Conservation (phyloP, 2,888 invertebrate genomes). For the Melanargia galathea region DNA sequence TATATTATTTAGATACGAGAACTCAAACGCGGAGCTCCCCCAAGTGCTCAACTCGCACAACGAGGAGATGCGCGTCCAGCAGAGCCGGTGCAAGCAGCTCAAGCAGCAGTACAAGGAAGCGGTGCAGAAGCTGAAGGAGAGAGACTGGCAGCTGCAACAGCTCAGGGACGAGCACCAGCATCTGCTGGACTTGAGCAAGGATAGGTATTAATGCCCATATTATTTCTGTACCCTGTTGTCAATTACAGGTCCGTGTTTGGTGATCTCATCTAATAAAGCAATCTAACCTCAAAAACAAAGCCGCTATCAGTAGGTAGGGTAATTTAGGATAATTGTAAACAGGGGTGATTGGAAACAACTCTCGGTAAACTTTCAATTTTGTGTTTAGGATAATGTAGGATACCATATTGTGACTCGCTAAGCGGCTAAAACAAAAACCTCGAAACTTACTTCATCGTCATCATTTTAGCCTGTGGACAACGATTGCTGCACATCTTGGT, state of each 20-base stretch:
- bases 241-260: background rate
- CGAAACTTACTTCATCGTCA: no score
- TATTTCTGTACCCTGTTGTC: background rate
- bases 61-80: conserved; percentile 88
- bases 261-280: conserved; percentile 28
- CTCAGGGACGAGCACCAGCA: conserved; percentile 87
- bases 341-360: no score
- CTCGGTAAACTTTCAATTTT: no score
- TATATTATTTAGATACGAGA: conserved; percentile 88
- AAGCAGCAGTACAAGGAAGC: conserved; percentile 84
- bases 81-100: conserved; percentile 85
- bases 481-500: no score
- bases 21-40: conserved; percentile 89
- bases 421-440: no score
- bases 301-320: no score
- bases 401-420: no score
- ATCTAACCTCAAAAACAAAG: background rate
- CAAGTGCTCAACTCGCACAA: conserved; percentile 88
- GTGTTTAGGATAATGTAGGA: no score
- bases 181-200: conserved; percentile 86
- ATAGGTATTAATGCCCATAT: conserved; percentile 74
- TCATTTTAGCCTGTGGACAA: no score
- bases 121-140: conserved; percentile 85
- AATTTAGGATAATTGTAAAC: no score
- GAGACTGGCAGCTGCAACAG: conserved; percentile 85